phyloP scores from a whole-genome alignment of 2,797 vertebrate species.

The Notolabrus celidotus region DNA sequence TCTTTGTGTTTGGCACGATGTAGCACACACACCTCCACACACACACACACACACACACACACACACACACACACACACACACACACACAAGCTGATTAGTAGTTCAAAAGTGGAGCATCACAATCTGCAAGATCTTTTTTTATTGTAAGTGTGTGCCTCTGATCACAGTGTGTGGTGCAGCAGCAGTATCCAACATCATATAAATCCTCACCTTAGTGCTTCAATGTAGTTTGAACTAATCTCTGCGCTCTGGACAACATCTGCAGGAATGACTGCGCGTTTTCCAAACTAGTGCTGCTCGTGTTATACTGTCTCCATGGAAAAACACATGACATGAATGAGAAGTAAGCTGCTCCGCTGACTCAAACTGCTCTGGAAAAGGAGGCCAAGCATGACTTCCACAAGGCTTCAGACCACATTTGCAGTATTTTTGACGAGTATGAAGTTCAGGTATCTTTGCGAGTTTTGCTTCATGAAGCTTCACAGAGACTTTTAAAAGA shows the following conservation, averaged over 20 bases:
- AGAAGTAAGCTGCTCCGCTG: conserved; percentile 46
- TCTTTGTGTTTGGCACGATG: conserved; percentile 55
- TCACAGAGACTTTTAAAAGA: too few relatives aligned
- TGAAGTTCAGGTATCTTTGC: neutral
- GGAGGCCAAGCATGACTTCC: conserved; percentile 28
- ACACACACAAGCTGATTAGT: conserved; percentile 59
- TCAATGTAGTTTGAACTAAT: conserved; percentile 51
- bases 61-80: conserved; percentile 47
- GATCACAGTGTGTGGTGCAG: conserved; percentile 67
- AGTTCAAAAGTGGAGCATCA: conserved; percentile 62
- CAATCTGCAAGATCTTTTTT: conserved; percentile 44
- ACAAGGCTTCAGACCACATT: neutral
- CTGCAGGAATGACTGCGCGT: conserved; percentile 51
- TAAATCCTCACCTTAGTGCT: conserved; percentile 66
- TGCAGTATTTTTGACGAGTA: neutral
- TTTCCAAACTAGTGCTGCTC: conserved; percentile 55
- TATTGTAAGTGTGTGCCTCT: conserved; percentile 44
- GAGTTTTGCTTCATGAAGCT: neutral
- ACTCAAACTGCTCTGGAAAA: conserved; percentile 49
- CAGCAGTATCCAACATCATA: conserved; percentile 37
- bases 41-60: conserved; percentile 47
- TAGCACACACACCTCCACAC: conserved; percentile 45
- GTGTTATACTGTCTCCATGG: conserved; percentile 39
- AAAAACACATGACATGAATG: conserved; percentile 66
- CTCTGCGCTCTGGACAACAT: conserved; percentile 61